Percentiles rank a stretch among this genome's conserved stretches.
phyloP scores from a whole-genome alignment of 2,797 vertebrate species.

The Phataginus tricuspis region DNA sequence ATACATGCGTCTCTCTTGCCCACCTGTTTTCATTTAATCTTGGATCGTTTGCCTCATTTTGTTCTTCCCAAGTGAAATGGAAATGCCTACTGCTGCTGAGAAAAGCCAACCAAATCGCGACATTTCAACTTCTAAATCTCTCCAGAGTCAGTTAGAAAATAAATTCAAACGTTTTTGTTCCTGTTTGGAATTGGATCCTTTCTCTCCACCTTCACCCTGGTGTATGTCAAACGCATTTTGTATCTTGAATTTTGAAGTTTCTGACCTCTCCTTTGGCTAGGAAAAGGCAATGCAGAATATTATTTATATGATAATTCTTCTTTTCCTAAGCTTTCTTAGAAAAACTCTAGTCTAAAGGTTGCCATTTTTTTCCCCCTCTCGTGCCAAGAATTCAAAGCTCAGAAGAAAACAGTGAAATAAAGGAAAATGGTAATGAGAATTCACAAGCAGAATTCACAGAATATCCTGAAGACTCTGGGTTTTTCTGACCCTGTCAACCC shows the following conservation, averaged over 20 bases:
- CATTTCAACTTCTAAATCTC: constrained; percentile 43
- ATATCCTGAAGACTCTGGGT: neutral
- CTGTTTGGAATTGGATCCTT: neutral
- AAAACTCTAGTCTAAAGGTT: constrained; percentile 5
- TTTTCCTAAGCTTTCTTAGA: neutral
- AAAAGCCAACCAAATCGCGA: neutral
- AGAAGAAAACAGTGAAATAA: neutral
- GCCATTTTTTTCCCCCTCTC: rapidly evolving
- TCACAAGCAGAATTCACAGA: neutral
- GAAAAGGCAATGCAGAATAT: constrained; percentile 23
- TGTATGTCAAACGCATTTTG: neutral
- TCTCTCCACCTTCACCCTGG: rapidly evolving
- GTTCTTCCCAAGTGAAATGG: constrained; percentile 43
- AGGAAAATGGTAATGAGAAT: neutral
- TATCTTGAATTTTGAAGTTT: neutral
- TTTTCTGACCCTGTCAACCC: neutral
- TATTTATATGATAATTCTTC: constrained; percentile 12
- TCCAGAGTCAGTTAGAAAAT: constrained; percentile 52
- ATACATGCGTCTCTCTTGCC: neutral
- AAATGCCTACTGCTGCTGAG: neutral
- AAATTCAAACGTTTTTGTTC: constrained; percentile 62
- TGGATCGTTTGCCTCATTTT: constrained; percentile 43
- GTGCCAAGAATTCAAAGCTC: neutral
- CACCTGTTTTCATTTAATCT: constrained; percentile 69
- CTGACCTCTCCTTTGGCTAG: constrained; percentile 9